Evolutionary conservation across 2,888 invertebrate species (phyloP), one percentile per base, ranked within the genome.

Genomic region (Troides helena): DNA sequence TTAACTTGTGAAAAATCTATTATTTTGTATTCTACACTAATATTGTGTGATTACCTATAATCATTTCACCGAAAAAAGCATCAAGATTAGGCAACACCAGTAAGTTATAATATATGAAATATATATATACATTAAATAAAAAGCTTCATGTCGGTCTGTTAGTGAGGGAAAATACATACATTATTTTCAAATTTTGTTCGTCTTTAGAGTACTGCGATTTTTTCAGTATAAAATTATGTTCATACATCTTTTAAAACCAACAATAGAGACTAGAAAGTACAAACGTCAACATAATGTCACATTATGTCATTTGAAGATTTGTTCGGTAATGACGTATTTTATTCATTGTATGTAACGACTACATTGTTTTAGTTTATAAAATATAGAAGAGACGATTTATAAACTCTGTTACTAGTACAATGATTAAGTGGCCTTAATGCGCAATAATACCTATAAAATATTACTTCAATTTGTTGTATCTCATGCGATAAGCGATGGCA

Each of bases 401-500:
- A 36, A 56, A n/a, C 53, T 43, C 25, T 59, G n/a, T 17, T 21
- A 18, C 30, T 57, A 25, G 12, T 56, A 64, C 60, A 67, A 67
- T 70, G 56, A 18, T 39, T 63, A 14, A 43, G 23, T 39, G 43
- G 60, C 14, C 63, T 56, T 70, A 65, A 70, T 67, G 43, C 23
- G 21, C 12, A 53, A 23, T 30, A 46, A 60, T 53, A 53, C 60
- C 5, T 18, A 21, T 23, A 17, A 23, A 65, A 50, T 57, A 65
- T 46, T 62, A 39, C 18, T 25, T 46, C 69, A 65, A 53, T 25
- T 61, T 60, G 39, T 59, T 21, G 14, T 18, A 39, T 58, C 70
- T 81, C 80, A 80, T 76, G 77, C 74, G 65, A 72, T 72, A 73
- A 76, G 85, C 78, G 77, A 93, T 93, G 93, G 88, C 92, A 65